Evolutionary conservation across 2,797 vertebrate genomes (phyloP).

Genomic region (Esox lucius): DNA sequence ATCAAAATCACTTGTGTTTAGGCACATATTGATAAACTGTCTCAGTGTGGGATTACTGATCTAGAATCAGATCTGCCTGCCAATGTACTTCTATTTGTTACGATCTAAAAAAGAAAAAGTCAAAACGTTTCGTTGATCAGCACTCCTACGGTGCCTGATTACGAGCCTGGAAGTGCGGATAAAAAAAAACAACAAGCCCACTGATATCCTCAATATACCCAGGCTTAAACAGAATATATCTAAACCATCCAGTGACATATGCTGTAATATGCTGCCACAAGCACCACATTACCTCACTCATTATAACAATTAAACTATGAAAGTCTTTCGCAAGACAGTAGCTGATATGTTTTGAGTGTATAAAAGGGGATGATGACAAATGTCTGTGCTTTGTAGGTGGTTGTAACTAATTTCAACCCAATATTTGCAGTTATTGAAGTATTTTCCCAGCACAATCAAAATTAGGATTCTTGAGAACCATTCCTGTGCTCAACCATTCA

Average conservation of each 20-base stretch:
- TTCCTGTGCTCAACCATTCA: background rate
- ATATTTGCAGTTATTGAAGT: too few relatives aligned
- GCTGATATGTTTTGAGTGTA: background rate
- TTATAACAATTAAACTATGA: too few relatives aligned
- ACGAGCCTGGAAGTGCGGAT: background rate
- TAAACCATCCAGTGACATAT: conserved; percentile 14
- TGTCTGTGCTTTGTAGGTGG: conserved; percentile 49
- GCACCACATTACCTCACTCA: too few relatives aligned
- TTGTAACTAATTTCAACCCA: too few relatives aligned
- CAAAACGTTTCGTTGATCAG: too few relatives aligned
- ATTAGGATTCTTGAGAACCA: background rate
- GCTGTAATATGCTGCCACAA: conserved; percentile 29
- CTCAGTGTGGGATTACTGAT: too few relatives aligned
- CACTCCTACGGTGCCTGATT: too few relatives aligned
- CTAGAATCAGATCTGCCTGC: too few relatives aligned
- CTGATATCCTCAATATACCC: conserved; percentile 18
- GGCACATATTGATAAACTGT: too few relatives aligned
- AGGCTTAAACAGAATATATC: conserved; percentile 7
- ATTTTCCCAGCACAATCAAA: background rate
- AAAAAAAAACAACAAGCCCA: conserved; percentile 18
- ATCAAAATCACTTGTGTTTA: conserved; percentile 49
- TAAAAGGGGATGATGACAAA: conserved; percentile 9
- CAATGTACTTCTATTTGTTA: too few relatives aligned
- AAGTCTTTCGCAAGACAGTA: too few relatives aligned
- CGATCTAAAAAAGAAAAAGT: too few relatives aligned